Conservation (phyloP, 2,888 invertebrate species). For the Oscheius sp. region DNA sequence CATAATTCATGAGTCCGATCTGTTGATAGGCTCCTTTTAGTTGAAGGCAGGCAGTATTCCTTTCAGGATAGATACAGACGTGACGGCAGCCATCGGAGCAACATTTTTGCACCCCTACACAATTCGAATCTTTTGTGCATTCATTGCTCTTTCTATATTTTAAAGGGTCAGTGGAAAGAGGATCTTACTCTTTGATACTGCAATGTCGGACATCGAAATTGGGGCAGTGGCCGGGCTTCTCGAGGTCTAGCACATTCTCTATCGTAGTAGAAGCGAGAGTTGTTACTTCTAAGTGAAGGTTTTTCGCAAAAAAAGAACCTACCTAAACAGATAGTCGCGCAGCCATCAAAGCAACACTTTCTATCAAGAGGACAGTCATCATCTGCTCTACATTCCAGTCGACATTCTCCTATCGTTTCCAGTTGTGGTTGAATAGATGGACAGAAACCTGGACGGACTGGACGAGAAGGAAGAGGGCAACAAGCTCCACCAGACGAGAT, state of each 20-base stretch:
- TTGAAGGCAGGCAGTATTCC: conserved; percentile 60
- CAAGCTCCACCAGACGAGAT: conserved; percentile 59
- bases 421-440: conserved; percentile 40
- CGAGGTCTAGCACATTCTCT: conserved; percentile 5
- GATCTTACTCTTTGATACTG: conserved; percentile 25
- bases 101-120: conserved; percentile 63
- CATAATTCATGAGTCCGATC: conserved; percentile 46
- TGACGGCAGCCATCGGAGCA: conserved; percentile 65
- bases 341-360: conserved; percentile 68
- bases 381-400: conserved; percentile 48
- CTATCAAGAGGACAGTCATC: conserved; percentile 50
- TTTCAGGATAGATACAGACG: conserved; percentile 49
- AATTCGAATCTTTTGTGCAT: conserved; percentile 61
- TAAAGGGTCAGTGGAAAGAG: background rate
- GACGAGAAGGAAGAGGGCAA: conserved; percentile 48
- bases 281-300: background rate
- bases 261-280: background rate
- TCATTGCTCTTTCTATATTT: conserved; percentile 33
- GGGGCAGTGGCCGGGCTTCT: conserved; percentile 30
- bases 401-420: conserved; percentile 22
- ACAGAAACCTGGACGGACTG: conserved; percentile 47
- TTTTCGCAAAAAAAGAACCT: background rate
- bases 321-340: conserved; percentile 42
- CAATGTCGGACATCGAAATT: conserved; percentile 16
- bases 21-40: conserved; percentile 58